A percentile compares a stretch with the other conserved stretches of the same genome.
Evolutionary conservation across 2,797 vertebrate species (phyloP).

Genomic region (Rhodeus uyekii): DNA sequence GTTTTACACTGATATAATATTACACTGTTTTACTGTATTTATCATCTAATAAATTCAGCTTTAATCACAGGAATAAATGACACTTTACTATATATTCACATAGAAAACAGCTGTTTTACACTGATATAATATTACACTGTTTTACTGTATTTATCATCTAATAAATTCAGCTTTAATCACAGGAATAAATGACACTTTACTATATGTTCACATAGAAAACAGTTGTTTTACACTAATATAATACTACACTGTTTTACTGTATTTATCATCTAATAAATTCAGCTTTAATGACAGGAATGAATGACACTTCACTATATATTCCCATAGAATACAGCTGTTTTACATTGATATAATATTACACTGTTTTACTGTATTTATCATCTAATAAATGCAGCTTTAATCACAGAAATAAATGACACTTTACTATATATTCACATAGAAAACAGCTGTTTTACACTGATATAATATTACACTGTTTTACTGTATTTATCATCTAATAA

Average conservation of each 20-base stretch:
- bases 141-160: not conserved
- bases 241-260: too few relatives aligned
- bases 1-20: not conserved
- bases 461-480: too few relatives aligned
- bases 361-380: not conserved
- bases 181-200: not conserved
- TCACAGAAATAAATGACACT: too few relatives aligned
- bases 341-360: not conserved
- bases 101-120: not conserved
- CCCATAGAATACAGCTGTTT: not conserved
- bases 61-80: not conserved
- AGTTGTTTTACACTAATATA: not conserved
- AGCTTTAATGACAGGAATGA: not conserved
- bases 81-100: not conserved
- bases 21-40: not conserved
- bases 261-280: not conserved
- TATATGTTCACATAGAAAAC: not conserved
- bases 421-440: too few relatives aligned
- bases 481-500: too few relatives aligned
- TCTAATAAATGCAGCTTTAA: too few relatives aligned
- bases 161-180: not conserved
- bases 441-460: too few relatives aligned
- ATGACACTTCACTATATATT: not conserved
- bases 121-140: too few relatives aligned
- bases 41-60: not conserved